phyloP scores from a whole-genome alignment of 2,113 vertebrate genomes.

The Gavialis gangeticus region DNA sequence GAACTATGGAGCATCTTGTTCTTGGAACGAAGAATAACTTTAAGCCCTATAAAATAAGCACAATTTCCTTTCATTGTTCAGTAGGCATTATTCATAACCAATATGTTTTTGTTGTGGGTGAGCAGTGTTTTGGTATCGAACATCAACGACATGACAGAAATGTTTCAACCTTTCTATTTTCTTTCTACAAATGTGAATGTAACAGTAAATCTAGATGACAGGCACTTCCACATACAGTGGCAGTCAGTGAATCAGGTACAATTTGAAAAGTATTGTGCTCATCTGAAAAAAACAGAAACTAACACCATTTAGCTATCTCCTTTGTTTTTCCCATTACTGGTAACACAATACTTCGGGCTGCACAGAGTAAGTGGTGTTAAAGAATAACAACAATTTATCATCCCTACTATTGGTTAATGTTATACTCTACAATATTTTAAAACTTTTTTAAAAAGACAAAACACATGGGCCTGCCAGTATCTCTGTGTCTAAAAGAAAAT shows the following conservation, averaged over 20 bases:
- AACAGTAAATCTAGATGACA: constrained; percentile 43
- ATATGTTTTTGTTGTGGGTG: constrained; percentile 34
- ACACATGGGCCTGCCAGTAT: not conserved
- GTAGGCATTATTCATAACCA: constrained; percentile 58
- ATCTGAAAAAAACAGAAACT: not conserved
- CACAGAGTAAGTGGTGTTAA: constrained; percentile 28
- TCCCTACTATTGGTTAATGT: constrained; percentile 19
- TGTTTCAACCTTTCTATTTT: constrained; percentile 47
- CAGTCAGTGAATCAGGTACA: not conserved
- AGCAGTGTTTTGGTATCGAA: constrained; percentile 36
- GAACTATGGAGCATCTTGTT: constrained; percentile 11
- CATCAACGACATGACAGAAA: constrained; percentile 58
- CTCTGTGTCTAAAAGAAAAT: not conserved
- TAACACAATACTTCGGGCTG: not conserved
- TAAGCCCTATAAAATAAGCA: constrained; percentile 37
- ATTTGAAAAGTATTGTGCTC: constrained; percentile 12
- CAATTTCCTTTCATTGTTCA: constrained; percentile 39
- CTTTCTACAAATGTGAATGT: not conserved
- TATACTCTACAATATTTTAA: not conserved
- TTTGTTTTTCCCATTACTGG: constrained; percentile 31
- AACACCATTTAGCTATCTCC: constrained; percentile 41
- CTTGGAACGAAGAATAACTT: constrained; percentile 2
- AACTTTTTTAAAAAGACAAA: not conserved
- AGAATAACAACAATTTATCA: constrained; percentile 10
- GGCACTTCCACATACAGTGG: constrained; percentile 1